Conservation (phyloP, 2,113 vertebrate genomes). For the Grammomys surdaster region DNA sequence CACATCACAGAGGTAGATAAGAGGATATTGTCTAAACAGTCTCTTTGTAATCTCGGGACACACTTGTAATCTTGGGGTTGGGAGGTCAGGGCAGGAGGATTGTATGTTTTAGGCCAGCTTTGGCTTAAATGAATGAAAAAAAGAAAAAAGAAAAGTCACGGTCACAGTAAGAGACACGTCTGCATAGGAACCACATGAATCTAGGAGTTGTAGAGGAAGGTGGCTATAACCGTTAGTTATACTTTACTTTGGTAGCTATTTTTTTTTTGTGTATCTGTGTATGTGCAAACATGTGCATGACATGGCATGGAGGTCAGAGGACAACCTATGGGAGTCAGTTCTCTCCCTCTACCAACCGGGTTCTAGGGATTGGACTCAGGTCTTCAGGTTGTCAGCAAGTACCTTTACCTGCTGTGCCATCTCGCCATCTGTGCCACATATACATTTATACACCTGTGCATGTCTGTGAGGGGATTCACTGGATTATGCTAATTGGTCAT, state of each 20-base stretch:
- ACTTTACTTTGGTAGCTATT: background rate
- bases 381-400: background rate
- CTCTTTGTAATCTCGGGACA: background rate
- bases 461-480: background rate
- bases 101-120: background rate
- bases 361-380: background rate
- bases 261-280: background rate
- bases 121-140: background rate
- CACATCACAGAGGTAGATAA: background rate
- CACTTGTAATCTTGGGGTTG: background rate
- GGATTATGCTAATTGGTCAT: background rate
- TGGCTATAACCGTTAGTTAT: background rate
- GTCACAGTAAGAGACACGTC: background rate
- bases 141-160: background rate
- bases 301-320: background rate
- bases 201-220: background rate
- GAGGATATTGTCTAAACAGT: background rate
- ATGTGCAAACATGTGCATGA: background rate
- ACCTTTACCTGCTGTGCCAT: background rate
- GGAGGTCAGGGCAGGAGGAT: background rate
- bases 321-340: background rate
- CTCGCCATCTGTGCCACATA: background rate
- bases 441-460: background rate
- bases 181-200: background rate
- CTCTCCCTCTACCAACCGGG: background rate